A percentile compares a stretch with the other conserved stretches of the same genome.
These are phyloP conservation scores for Falco rusticolus DNA, from an alignment of 2,797 vertebrate genomes.

Conservation along the genomic window DNA sequence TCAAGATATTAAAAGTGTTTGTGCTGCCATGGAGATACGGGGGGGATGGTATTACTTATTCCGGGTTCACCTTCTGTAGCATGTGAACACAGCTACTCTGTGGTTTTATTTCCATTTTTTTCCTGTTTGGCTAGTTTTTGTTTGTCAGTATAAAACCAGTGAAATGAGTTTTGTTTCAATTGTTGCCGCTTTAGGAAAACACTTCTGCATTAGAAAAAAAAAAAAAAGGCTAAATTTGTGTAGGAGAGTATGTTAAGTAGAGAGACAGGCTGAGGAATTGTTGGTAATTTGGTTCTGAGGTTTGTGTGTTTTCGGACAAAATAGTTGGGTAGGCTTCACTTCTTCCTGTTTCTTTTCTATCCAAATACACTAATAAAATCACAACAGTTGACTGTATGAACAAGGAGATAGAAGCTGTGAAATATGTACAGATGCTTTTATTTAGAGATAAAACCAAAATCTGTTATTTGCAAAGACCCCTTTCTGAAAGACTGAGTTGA, in stretches of 20 bases:
- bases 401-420: neutral
- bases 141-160: neutral
- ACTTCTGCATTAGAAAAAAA: neutral
- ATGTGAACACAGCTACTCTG: neutral
- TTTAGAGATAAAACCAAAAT: neutral
- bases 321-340: neutral
- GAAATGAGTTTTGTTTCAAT: neutral
- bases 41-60: neutral
- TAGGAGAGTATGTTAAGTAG: neutral
- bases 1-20: neutral
- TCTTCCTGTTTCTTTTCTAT: neutral
- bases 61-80: neutral
- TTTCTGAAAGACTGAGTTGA: neutral
- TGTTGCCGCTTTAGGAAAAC: neutral
- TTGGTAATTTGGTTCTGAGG: fast-evolving
- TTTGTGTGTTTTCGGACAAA: neutral
- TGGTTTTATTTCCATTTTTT: neutral
- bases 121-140: neutral
- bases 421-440: neutral
- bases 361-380: neutral
- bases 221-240: neutral
- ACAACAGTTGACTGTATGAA: neutral
- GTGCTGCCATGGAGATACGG: neutral
- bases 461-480: neutral
- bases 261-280: neutral